Evolutionary conservation across 1,140 invertebrate genomes (phyloP), one percentile per base, ranked within the genome.

Genomic region (Drosophila mojavensis): DNA sequence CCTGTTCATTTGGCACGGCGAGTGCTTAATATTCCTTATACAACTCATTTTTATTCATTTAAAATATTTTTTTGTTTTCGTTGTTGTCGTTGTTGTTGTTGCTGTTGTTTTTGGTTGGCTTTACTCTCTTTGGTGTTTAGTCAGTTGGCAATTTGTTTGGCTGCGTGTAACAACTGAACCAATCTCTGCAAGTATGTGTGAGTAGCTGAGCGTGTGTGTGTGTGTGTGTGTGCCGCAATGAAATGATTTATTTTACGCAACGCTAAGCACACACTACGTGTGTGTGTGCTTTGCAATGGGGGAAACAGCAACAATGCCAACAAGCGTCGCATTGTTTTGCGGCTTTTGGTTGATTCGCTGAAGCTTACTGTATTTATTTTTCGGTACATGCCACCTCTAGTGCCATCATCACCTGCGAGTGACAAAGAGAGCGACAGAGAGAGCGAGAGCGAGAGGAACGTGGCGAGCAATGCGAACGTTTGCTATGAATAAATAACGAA

Each of bases 171-270:
- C 45, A 67, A 33, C 50, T 73, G 48, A 59, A 13, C 43, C 26
- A 48, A 55, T 48, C 24, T 36, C 10, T 48, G 51, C 9, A 9
- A 7, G 33, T 9, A 9, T 33, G 6, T 33, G 33, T 9, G 33
- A 9, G 33, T 33, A 4, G 41, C 41, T 33, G 33, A 33, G 33
- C 1, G 30, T 30, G 4, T 30, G 28, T 5, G 28, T 30, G 28
- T 30, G 45, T 74, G 47, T 56, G 79, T 79, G 76, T 79, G 78
- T 75, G 68, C 75, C 64, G 67, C 84, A 88, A 48, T 76, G 71
- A 89, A 88, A 88, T 89, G 84, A 88, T 88, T 88, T 88, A 89
- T 88, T 88, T 89, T 89, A 88, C 84, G 84, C 80, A 54, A 83
- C 68, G 80, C 77, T 89, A 74, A 80, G 69, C 84, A 39, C 62